phyloP scores from a whole-genome alignment of 2,113 vertebrate genomes.

The Gadus macrocephalus region DNA sequence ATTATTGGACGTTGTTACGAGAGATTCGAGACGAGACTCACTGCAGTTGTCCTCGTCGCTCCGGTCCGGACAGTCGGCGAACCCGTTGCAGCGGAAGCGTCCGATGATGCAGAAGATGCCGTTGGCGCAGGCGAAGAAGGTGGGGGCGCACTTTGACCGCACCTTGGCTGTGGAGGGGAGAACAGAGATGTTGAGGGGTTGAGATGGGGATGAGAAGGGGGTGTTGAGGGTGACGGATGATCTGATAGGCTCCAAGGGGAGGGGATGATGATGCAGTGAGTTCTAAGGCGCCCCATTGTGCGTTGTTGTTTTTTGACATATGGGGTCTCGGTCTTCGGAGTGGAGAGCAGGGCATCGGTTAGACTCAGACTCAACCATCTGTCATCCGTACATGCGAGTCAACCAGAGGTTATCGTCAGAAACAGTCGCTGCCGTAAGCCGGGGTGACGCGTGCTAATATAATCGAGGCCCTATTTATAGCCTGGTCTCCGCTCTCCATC shows the following conservation, averaged over 20 bases:
- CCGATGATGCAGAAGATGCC: conserved; percentile 97
- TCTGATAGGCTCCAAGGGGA: background rate
- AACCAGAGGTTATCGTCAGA: too few species aligned
- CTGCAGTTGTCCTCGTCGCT: conserved; percentile 98
- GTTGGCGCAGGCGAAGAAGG: conserved; percentile 90
- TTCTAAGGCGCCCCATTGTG: conserved; percentile 13
- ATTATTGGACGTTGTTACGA: background rate
- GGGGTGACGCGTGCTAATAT: too few species aligned
- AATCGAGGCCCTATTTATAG: too few species aligned
- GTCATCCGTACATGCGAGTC: too few species aligned
- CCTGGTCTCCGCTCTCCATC: too few species aligned
- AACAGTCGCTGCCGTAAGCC: too few species aligned
- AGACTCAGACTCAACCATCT: too few species aligned
- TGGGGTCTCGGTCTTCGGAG: conserved; percentile 18
- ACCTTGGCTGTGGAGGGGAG: conserved; percentile 77
- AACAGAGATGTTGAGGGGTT: conserved; percentile 15
- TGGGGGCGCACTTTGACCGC: conserved; percentile 87
- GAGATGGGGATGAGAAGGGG: background rate
- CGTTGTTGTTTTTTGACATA: conserved; percentile 28
- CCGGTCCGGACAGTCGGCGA: conserved; percentile 91
- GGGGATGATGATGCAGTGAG: conserved; percentile 8
- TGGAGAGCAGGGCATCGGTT: too few species aligned
- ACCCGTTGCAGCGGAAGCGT: conserved; percentile 93
- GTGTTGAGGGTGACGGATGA: conserved; percentile 28
- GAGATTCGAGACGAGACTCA: conserved; percentile 69